Base-by-base conservation (phyloP, 2,797 vertebrate species). In the Sebastes ruberrimus region DNA sequence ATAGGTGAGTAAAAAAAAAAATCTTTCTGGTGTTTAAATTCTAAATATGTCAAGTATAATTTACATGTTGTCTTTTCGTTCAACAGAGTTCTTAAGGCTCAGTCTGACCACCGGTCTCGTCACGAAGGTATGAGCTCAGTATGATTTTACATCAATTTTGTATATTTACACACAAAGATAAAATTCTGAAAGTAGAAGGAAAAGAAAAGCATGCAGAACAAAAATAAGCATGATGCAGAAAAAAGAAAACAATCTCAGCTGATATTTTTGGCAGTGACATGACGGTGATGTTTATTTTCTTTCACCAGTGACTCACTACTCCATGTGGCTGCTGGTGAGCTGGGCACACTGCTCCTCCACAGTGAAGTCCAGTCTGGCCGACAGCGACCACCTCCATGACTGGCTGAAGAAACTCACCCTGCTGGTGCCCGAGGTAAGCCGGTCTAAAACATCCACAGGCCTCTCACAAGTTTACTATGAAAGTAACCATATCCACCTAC, bases 291-390 rank as follows among this genome's bases (percentile, higher is more conserved):
- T 62, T 28, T 73, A 20, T 63, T 75, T n/a, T 2, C 23, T 4
- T 13, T 4, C 18, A 2, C 7, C 9, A 99, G 98, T 98, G 92
- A 99, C 98, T 27, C 98, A 99, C 95, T 99, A 99, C 94, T 99
- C 98, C 80, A 99, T 99, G 98, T 99, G 98, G 98, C 96, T 99
- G 53, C 90, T 99, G 94, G 98, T 99, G 90, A 99, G 98, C 83
- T 99, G 98, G 98, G 97, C 98, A 72, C 98, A 99, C 93, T 99
- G 98, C 94, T 99, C 97, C 75, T 99, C 98, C 74, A 89, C 95
- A 13, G 98, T 99, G 30, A 99, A 99, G 93, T 99, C 98, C 93
- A 99, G 98, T 72, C 95, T 99, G 93, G 98, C 98, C 0, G 98
- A 99, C 93, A 99, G 97, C 30, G 98, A 99, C 77, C 96, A 98